A percentile compares a stretch with the other conserved stretches of the same genome.
These are phyloP conservation scores for Doryteuthis pealeii DNA, from an alignment of 1,140 invertebrate genomes.

Conservation along the genomic window DNA sequence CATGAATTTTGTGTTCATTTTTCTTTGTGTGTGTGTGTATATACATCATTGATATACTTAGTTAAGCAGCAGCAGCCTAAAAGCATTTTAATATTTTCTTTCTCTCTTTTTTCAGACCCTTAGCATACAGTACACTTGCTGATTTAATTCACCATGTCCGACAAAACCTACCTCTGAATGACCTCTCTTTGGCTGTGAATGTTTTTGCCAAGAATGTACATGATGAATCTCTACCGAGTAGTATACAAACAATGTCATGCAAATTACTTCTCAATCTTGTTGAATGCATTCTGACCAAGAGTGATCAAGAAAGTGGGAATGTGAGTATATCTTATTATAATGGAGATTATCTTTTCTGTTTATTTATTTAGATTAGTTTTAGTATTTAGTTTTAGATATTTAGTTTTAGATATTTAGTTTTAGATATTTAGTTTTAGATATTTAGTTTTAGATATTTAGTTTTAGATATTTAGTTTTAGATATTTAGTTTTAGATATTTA, in stretches of 20 bases:
- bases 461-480: no score
- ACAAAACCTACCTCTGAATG: slow-evolving; percentile 78
- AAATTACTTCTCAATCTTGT: slow-evolving; percentile 94
- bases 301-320: slow-evolving; percentile 78
- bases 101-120: slow-evolving; percentile 71
- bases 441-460: no score
- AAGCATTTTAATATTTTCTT: slow-evolving; percentile 3
- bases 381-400: no score
- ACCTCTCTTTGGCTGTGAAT: slow-evolving; percentile 85
- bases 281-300: slow-evolving; percentile 84
- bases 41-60: no score
- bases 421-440: no score
- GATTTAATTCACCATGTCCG: slow-evolving; percentile 99
- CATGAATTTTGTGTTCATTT: no score
- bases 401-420: no score
- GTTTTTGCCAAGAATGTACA: slow-evolving; percentile 96
- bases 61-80: background rate
- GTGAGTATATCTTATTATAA: slow-evolving; percentile 50
- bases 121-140: slow-evolving; percentile 94
- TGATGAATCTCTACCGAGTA: slow-evolving; percentile 89
- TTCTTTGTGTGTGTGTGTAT: no score
- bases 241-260: slow-evolving; percentile 95
- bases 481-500: no score
- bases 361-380: no score
- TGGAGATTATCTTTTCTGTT: no score